These are phyloP conservation scores for Zosterops borbonicus DNA, from an alignment of 2,113 vertebrate genomes.

Conservation along the genomic window DNA sequence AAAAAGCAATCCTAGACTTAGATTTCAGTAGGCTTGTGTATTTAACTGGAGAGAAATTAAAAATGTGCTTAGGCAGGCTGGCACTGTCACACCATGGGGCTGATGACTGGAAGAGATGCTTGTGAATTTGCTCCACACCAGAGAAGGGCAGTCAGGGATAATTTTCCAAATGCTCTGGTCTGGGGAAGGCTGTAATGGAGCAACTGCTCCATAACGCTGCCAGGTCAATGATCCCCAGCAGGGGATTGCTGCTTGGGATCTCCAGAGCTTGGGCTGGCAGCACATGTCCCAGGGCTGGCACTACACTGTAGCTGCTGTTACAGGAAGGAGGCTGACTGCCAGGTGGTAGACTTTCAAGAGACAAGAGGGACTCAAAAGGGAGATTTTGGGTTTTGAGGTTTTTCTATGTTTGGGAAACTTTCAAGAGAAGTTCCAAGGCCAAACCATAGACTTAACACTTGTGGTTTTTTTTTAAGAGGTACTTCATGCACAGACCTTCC, in stretches of 20 bases:
- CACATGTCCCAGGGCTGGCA: not conserved
- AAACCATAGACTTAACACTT: not conserved
- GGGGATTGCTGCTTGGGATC: not conserved
- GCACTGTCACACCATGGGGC: not conserved
- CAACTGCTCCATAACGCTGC: not conserved
- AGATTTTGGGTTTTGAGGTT: not conserved
- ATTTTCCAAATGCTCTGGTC: not conserved
- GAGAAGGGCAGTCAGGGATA: not conserved
- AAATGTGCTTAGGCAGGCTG: not conserved
- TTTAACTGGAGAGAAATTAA: not conserved
- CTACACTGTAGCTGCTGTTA: not conserved
- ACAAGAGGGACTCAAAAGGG: not conserved
- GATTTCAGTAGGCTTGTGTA: not conserved
- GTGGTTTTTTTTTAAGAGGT: not conserved
- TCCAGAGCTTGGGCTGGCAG: not conserved
- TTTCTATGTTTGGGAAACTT: not conserved
- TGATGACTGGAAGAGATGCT: not conserved
- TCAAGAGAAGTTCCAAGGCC: not conserved
- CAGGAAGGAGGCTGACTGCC: not conserved
- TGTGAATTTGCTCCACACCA: not conserved
- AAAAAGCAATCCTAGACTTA: not conserved
- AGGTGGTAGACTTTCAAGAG: not conserved
- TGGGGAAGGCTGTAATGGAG: not conserved
- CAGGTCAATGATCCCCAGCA: not conserved
- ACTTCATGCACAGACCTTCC: not conserved